phyloP scores from a whole-genome alignment of 2,888 invertebrate genomes.

The Schizotus pectinicornis region DNA sequence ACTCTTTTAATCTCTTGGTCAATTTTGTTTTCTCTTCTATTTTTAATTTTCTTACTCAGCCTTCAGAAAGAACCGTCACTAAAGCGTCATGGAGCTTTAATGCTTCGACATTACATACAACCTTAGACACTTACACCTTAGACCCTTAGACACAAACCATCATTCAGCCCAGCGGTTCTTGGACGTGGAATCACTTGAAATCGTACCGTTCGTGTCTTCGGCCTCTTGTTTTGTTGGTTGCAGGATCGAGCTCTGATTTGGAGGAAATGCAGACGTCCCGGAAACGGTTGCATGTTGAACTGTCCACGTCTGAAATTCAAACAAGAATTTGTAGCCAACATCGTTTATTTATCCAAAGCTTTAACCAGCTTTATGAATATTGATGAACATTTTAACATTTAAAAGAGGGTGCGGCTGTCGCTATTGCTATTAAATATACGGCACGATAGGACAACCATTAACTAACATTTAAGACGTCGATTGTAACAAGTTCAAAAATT shows the following conservation, averaged over 20 bases:
- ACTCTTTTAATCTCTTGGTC: too few species aligned
- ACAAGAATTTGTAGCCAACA: constrained; percentile 17
- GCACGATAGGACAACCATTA: constrained; percentile 4
- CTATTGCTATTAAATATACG: constrained; percentile 5
- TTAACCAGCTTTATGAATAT: constrained; percentile 17
- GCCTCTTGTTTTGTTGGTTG: constrained; percentile 13
- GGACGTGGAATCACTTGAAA: too few species aligned
- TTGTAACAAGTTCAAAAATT: too few species aligned
- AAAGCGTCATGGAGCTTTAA: too few species aligned
- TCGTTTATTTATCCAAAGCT: constrained; percentile 16
- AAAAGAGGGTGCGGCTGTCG: constrained; percentile 10
- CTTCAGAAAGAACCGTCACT: too few species aligned
- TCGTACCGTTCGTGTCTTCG: too few species aligned
- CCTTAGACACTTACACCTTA: too few species aligned
- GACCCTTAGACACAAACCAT: too few species aligned
- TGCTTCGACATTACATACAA: too few species aligned
- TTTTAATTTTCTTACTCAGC: too few species aligned
- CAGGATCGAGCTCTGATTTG: neutral
- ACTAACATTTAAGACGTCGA: neutral
- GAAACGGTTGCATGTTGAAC: neutral
- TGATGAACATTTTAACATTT: constrained; percentile 19
- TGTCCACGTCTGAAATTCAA: constrained; percentile 20
- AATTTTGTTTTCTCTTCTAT: too few species aligned
- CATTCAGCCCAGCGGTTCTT: too few species aligned
- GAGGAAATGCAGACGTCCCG: neutral